Evolutionary conservation across 2,797 vertebrate species (phyloP).

Genomic region (Betta splendens): DNA sequence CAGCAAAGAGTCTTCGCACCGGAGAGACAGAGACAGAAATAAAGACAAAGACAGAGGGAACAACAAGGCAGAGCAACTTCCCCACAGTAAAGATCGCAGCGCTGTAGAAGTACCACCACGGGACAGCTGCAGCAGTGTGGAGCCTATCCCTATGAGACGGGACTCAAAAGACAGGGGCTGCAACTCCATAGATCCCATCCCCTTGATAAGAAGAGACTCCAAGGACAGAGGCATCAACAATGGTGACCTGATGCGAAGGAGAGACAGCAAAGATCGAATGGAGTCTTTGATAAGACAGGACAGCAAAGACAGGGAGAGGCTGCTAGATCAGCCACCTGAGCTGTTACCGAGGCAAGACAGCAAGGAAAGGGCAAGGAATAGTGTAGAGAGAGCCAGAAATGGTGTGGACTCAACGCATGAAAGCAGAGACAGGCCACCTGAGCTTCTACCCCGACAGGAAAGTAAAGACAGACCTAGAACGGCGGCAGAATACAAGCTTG

Average conservation of each 20-base stretch:
- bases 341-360: slow-evolving; percentile 71
- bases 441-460: slow-evolving; percentile 72
- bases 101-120: slow-evolving; percentile 59
- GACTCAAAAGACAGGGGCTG: slow-evolving; percentile 72
- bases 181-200: slow-evolving; percentile 59
- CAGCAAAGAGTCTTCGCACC: slow-evolving; percentile 78
- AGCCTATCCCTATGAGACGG: slow-evolving; percentile 78
- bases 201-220: slow-evolving; percentile 73
- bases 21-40: slow-evolving; percentile 75
- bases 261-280: slow-evolving; percentile 74
- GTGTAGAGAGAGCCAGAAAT: slow-evolving; percentile 69
- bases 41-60: slow-evolving; percentile 82
- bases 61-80: slow-evolving; percentile 83
- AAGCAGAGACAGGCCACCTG: slow-evolving; percentile 67
- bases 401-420: slow-evolving; percentile 72
- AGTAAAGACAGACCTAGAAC: slow-evolving; percentile 72
- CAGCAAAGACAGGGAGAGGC: slow-evolving; percentile 86
- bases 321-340: slow-evolving; percentile 80
- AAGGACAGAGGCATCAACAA: slow-evolving; percentile 77
- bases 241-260: slow-evolving; percentile 66
- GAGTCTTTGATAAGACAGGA: slow-evolving; percentile 85
- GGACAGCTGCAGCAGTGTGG: slow-evolving; percentile 83
- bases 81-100: slow-evolving; percentile 75
- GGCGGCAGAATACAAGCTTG: slow-evolving; percentile 67
- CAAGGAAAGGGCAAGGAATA: slow-evolving; percentile 70